A percentile compares a stretch with the other conserved stretches of the same genome.
These are phyloP conservation scores for Brachionus angularis DNA, from an alignment of 1,140 invertebrate species.

Conservation along the genomic window DNA sequence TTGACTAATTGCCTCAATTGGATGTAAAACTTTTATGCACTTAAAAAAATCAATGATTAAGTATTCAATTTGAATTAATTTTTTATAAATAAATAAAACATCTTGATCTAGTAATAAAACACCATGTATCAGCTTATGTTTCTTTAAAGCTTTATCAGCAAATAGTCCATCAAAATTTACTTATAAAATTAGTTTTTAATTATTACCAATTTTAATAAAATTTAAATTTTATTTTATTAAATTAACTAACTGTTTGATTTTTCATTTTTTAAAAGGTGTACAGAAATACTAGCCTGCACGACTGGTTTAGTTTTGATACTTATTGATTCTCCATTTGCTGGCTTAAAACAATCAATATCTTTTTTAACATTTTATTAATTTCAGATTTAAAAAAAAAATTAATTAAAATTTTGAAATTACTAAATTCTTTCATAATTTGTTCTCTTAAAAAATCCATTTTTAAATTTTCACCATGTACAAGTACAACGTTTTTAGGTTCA, in stretches of 20 bases:
- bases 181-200: neutral
- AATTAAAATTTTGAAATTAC: neutral
- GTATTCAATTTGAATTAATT: neutral
- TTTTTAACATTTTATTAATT: neutral
- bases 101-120: constrained; percentile 31
- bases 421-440: constrained; percentile 39
- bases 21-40: constrained; percentile 32
- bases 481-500: constrained; percentile 90
- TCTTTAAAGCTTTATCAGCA: constrained; percentile 20
- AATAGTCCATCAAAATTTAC: constrained; percentile 20
- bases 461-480: constrained; percentile 81
- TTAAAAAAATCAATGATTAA: neutral
- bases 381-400: neutral
- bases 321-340: constrained; percentile 43
- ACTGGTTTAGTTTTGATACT: constrained; percentile 25
- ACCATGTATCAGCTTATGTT: constrained; percentile 25
- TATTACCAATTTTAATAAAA: neutral
- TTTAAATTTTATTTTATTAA: neutral
- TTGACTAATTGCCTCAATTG: constrained; percentile 37
- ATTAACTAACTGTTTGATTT: constrained; percentile 1
- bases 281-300: constrained; percentile 10
- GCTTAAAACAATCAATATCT: constrained; percentile 41
- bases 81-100: neutral
- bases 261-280: constrained; percentile 16
- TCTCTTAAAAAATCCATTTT: constrained; percentile 86